These are phyloP conservation scores for Drosophila seguyi DNA, from an alignment of 1,140 invertebrate genomes.

Conservation along the genomic window DNA sequence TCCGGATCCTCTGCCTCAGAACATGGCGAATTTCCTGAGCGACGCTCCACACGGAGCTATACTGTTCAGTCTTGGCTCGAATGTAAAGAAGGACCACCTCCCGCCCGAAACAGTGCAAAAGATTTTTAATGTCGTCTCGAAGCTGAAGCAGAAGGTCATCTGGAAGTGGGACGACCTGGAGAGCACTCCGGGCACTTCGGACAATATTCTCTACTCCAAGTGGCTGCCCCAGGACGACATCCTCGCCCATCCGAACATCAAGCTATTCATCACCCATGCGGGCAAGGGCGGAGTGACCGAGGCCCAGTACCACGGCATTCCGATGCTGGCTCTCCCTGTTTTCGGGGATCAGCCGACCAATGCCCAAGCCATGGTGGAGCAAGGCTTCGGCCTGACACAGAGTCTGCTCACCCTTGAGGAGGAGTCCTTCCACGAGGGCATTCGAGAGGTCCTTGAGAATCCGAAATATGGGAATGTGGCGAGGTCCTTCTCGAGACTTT, in stretches of 20 bases:
- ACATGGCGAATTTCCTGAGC: conserved; percentile 47
- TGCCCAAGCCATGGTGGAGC: conserved; percentile 39
- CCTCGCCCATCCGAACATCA: conserved; percentile 87
- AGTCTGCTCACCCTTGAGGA: conserved; percentile 86
- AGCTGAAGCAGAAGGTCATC: conserved; percentile 85
- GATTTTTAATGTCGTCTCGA: conserved; percentile 85
- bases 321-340: conserved; percentile 86
- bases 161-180: conserved; percentile 86
- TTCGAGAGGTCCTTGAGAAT: conserved; percentile 61
- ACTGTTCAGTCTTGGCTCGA: conserved; percentile 88
- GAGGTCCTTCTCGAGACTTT: conserved; percentile 55
- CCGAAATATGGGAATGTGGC: conserved; percentile 53
- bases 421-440: conserved; percentile 55
- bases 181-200: conserved; percentile 82
- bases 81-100: conserved; percentile 83
- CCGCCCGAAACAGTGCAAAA: conserved; percentile 77
- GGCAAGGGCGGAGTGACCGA: conserved; percentile 87
- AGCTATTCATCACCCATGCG: conserved; percentile 90
- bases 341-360: conserved; percentile 80
- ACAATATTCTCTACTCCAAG: conserved; percentile 86
- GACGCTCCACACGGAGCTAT: conserved; percentile 82
- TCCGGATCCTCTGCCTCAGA: conserved; percentile 66
- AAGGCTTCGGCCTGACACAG: conserved; percentile 70
- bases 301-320: conserved; percentile 85
- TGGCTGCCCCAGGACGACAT: conserved; percentile 88